Evolutionary conservation across 2,797 vertebrate genomes (phyloP).

Genomic region (Sebastes diploproa): DNA sequence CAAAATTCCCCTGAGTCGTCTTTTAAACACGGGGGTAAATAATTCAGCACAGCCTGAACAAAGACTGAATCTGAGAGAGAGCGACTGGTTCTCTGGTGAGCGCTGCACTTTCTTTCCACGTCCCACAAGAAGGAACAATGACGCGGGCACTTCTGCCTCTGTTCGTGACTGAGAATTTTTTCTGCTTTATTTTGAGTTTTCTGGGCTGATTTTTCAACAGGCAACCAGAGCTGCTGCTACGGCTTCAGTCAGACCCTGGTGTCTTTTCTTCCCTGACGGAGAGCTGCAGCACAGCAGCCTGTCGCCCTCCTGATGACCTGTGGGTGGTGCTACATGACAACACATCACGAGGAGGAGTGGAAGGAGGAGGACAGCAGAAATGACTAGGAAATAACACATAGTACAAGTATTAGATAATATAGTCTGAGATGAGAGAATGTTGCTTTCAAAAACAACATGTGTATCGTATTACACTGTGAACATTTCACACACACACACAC

Average conservation of each 20-base stretch:
- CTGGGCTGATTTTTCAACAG: slow-evolving; percentile 24
- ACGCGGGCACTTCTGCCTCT: slow-evolving; percentile 44
- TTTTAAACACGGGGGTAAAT: slow-evolving; percentile 77
- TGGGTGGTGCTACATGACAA: slow-evolving; percentile 95
- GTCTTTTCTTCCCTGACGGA: slow-evolving; percentile 3
- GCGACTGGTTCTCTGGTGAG: slow-evolving; percentile 41
- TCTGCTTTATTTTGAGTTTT: slow-evolving; percentile 39
- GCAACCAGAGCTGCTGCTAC: not conserved
- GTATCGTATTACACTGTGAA: not conserved
- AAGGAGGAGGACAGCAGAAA: not conserved
- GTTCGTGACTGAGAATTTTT: slow-evolving; percentile 24
- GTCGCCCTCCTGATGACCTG: slow-evolving; percentile 85
- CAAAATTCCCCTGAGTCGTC: slow-evolving; percentile 60
- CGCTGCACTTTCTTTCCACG: slow-evolving; percentile 50
- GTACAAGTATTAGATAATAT: not conserved
- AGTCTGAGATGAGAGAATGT: not conserved
- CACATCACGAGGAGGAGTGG: slow-evolving; percentile 59
- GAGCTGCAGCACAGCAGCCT: slow-evolving; percentile 43
- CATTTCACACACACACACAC: not conserved
- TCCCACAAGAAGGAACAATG: slow-evolving; percentile 67
- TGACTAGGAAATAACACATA: not conserved
- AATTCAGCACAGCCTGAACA: slow-evolving; percentile 75
- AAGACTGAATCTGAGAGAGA: slow-evolving; percentile 63
- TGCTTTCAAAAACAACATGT: not conserved
- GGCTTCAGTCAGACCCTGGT: slow-evolving; percentile 5